These are phyloP conservation scores for Ceratotherium simum DNA, from an alignment of 2,113 vertebrate genomes.

Conservation along the genomic window DNA sequence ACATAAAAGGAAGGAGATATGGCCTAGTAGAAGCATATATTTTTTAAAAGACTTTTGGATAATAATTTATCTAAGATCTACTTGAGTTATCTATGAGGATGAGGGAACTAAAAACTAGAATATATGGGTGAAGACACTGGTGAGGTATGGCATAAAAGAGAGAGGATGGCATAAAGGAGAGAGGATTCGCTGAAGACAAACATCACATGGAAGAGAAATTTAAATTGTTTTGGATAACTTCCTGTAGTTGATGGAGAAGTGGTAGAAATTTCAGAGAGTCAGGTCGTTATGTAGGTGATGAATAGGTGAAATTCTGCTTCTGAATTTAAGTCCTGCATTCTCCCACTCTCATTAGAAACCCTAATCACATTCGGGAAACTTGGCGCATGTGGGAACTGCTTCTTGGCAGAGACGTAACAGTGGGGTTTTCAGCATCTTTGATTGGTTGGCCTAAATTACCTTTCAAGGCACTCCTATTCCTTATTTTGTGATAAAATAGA, in stretches of 20 bases:
- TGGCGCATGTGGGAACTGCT: background rate
- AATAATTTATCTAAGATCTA: background rate
- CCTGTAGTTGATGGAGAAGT: background rate
- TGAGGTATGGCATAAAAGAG: background rate
- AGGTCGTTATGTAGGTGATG: background rate
- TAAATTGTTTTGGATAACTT: background rate
- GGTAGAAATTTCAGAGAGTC: background rate
- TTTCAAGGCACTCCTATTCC: background rate
- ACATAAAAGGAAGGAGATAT: background rate
- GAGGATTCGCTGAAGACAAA: background rate
- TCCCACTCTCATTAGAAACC: background rate
- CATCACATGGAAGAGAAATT: background rate
- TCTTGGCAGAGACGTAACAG: background rate
- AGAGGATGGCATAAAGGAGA: background rate
- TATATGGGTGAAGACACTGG: background rate
- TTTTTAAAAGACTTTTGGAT: background rate
- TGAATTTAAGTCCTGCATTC: background rate
- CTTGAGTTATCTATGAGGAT: background rate
- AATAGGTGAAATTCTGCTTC: background rate
- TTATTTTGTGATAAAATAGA: constrained; percentile 23
- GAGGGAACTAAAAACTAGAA: background rate
- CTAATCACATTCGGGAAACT: background rate
- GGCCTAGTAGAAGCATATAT: background rate
- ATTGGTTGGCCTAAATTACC: background rate
- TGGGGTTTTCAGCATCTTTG: background rate